phyloP scores from a whole-genome alignment of 2,113 vertebrate genomes.

The Kryptolebias marmoratus region DNA sequence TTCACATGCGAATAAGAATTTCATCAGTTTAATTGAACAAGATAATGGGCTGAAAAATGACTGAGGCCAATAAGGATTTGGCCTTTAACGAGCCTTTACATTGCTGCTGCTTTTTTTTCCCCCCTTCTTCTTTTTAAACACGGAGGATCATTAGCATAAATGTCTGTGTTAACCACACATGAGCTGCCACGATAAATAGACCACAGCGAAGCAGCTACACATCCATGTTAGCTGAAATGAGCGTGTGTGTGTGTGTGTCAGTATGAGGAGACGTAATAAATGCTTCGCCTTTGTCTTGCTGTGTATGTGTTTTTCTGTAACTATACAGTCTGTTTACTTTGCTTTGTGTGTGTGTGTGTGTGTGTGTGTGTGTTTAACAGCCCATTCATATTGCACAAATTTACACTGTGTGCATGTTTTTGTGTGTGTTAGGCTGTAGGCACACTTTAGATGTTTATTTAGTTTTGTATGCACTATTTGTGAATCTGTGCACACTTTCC shows the following conservation, averaged over 20 bases:
- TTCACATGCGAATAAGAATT: constrained; percentile 52
- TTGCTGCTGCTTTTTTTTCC: constrained; percentile 40
- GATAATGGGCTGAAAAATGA: constrained; percentile 67
- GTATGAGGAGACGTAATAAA: constrained; percentile 40
- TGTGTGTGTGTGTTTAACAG: constrained; percentile 23
- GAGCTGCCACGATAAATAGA: constrained; percentile 71
- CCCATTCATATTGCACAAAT: constrained; percentile 50
- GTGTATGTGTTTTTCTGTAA: constrained; percentile 36
- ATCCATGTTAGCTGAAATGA: constrained; percentile 49
- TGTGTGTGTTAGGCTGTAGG: constrained; percentile 34
- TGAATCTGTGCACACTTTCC: constrained; percentile 13
- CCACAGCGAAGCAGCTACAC: constrained; percentile 59
- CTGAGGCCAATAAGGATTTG: constrained; percentile 42
- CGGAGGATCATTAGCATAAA: constrained; percentile 71
- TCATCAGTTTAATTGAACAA: constrained; percentile 59
- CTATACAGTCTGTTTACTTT: constrained; percentile 21
- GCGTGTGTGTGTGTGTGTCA: constrained; percentile 13
- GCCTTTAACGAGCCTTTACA: constrained; percentile 70
- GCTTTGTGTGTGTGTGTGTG: constrained; percentile 10
- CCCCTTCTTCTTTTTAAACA: constrained; percentile 25
- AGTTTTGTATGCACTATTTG: constrained; percentile 46
- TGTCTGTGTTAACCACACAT: constrained; percentile 74
- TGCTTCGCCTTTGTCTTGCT: constrained; percentile 50
- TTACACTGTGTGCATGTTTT: constrained; percentile 34
- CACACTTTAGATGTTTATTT: constrained; percentile 49